Evolutionary conservation across 2,888 invertebrate species (phyloP).

Genomic region (Apamea monoglypha): DNA sequence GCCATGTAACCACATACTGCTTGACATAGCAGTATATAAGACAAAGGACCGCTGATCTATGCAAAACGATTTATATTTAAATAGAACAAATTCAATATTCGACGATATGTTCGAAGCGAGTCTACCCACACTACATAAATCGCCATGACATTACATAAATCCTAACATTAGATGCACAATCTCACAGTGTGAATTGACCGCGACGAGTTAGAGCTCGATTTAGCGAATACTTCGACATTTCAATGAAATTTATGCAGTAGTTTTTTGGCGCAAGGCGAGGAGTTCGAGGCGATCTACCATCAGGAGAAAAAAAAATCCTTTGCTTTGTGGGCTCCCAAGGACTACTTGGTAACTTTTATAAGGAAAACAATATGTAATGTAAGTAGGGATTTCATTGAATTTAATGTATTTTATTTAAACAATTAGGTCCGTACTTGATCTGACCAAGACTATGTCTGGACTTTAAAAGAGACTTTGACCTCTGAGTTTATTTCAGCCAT

Average conservation of each 20-base stretch:
- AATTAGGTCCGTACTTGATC: no score
- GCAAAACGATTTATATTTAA: not conserved
- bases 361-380: no score
- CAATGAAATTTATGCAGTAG: not conserved
- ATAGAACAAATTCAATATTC: not conserved
- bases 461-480: no score
- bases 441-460: no score
- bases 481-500: no score
- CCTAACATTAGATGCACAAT: slow-evolving; percentile 16
- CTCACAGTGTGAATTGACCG: slow-evolving; percentile 23
- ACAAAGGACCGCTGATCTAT: not conserved
- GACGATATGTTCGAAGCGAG: not conserved
- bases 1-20: not conserved
- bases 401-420: no score
- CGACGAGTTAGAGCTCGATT: slow-evolving; percentile 6
- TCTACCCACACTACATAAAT: slow-evolving; percentile 11
- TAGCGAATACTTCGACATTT: slow-evolving; percentile 5
- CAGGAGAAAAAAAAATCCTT: not conserved
- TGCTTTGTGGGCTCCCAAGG: not conserved
- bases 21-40: not conserved
- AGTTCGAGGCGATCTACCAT: not conserved
- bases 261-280: not conserved
- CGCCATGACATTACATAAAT: slow-evolving; percentile 17
- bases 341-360: no score
- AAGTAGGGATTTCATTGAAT: no score